Percentiles rank a stretch among this genome's conserved stretches.
Conservation (phyloP, 2,113 vertebrate species). For the Sterrhoptilus dennistouni region DNA sequence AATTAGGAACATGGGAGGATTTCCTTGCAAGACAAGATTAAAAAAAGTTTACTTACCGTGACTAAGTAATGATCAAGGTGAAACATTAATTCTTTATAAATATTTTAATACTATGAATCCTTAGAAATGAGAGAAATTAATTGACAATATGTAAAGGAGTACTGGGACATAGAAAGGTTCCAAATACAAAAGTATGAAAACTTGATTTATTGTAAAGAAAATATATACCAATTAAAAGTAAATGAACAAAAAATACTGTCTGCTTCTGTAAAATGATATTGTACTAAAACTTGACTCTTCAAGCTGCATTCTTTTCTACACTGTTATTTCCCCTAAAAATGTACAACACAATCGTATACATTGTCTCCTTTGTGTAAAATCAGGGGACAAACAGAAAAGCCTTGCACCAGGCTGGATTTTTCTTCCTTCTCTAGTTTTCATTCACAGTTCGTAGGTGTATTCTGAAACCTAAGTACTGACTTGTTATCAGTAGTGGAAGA, state of each 20-base stretch:
- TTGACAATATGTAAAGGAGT: background rate
- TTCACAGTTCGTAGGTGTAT: background rate
- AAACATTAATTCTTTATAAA: background rate
- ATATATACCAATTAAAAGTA: background rate
- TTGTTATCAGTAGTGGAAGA: background rate
- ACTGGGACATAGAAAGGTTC: background rate
- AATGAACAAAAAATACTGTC: background rate
- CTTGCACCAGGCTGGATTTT: background rate
- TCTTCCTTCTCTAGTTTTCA: background rate
- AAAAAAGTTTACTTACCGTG: background rate
- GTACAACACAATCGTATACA: background rate
- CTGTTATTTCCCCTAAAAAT: background rate
- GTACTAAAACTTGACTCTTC: background rate
- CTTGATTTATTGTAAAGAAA: background rate
- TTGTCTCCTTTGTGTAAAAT: background rate
- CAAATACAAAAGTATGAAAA: background rate
- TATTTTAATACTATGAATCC: background rate
- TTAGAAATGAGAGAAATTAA: background rate
- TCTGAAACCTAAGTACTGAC: background rate
- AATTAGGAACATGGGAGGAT: background rate
- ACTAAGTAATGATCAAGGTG: background rate
- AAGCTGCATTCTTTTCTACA: background rate
- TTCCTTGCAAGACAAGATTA: background rate
- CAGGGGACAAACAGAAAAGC: background rate
- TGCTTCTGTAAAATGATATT: background rate